Evolutionary conservation across 2,888 invertebrate species (phyloP).

Genomic region (Acrobasis repandana): DNA sequence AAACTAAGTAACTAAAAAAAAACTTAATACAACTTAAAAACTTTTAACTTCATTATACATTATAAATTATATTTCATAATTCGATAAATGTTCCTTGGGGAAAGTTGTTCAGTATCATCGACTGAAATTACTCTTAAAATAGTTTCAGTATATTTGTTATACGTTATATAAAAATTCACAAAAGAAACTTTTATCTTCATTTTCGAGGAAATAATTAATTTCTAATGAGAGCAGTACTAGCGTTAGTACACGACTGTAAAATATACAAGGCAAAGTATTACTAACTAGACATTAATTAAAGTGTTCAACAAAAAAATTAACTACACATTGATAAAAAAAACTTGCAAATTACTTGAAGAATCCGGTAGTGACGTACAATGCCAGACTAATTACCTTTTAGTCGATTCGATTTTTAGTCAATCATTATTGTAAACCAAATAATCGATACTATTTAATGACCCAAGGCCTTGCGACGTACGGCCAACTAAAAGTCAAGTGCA

Average conservation of each 20-base stretch:
- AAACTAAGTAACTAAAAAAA: too few species aligned
- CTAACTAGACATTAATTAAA: constrained; percentile 18
- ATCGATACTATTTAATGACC: constrained; percentile 23
- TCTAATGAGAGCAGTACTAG: too few species aligned
- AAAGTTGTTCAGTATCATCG: too few species aligned
- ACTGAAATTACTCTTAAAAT: too few species aligned
- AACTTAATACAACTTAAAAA: too few species aligned
- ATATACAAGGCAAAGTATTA: background rate
- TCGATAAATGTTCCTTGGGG: too few species aligned
- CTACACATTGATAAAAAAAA: constrained; percentile 4
- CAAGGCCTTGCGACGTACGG: constrained; percentile 24
- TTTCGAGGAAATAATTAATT: too few species aligned
- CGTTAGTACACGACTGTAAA: background rate
- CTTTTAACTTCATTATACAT: too few species aligned
- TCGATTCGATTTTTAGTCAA: constrained; percentile 9
- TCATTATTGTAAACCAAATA: constrained; percentile 15
- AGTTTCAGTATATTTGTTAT: too few species aligned
- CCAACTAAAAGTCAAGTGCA: too few species aligned
- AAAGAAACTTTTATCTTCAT: background rate
- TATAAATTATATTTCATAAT: too few species aligned
- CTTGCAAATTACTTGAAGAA: constrained; percentile 16
- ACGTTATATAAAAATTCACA: too few species aligned
- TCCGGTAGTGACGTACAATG: constrained; percentile 19
- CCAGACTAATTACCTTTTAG: constrained; percentile 18
- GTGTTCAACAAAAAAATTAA: constrained; percentile 1